Evolutionary conservation across 1,140 invertebrate genomes (phyloP).

Genomic region (Euura saliciscinereae): DNA sequence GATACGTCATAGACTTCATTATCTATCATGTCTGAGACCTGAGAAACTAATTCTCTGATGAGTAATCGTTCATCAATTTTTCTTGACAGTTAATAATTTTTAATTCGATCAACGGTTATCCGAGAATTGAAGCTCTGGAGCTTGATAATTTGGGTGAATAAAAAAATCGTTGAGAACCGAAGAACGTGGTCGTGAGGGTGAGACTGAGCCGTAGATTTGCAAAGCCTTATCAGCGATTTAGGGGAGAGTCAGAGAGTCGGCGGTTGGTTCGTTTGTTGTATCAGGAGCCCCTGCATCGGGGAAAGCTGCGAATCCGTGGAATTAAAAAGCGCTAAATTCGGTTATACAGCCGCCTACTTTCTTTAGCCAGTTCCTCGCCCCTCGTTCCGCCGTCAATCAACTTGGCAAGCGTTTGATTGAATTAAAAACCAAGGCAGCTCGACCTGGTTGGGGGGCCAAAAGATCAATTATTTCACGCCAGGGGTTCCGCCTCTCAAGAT

Average conservation of each 20-base stretch:
- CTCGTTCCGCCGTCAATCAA: constrained; percentile 30
- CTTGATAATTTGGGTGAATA: neutral
- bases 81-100: no score
- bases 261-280: constrained; percentile 6
- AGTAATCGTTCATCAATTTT: no score
- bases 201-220: constrained; percentile 36
- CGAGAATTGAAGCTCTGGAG: neutral
- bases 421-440: constrained; percentile 33
- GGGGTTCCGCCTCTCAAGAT: constrained; percentile 2
- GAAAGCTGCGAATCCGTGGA: constrained; percentile 3
- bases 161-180: neutral
- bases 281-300: neutral
- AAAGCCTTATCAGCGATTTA: constrained; percentile 55
- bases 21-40: neutral
- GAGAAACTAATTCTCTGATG: neutral
- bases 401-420: constrained; percentile 25
- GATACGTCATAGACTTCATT: no score
- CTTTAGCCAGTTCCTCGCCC: constrained; percentile 28
- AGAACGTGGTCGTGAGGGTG: neutral
- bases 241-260: constrained; percentile 33
- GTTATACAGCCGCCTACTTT: constrained; percentile 41
- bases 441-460: constrained; percentile 21
- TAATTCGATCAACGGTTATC: no score
- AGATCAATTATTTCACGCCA: constrained; percentile 4
- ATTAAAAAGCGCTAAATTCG: constrained; percentile 57